Evolutionary conservation across 2,113 vertebrate genomes (phyloP), one percentile per base, ranked within the genome.

Genomic region (Pan paniscus): DNA sequence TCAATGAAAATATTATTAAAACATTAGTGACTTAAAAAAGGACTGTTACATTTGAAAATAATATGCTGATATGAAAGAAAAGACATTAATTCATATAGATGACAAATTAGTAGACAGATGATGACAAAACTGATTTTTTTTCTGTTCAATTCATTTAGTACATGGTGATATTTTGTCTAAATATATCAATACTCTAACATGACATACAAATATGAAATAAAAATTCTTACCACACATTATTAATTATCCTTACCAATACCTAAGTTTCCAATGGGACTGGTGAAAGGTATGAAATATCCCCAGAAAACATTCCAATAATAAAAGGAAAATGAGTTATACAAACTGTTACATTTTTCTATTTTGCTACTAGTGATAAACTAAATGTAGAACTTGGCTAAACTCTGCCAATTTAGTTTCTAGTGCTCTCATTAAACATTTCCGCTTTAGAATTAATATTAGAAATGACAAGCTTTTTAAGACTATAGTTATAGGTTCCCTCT

Each of bases 171-270:
- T 97, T 98, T 98, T 87, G 96, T 98, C 94, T 96, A 97, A 97
- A 97, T 98, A 95, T 92, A 98, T 98, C 98, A 98, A 89, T 57
- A 96, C 94, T 96, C 76, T 89, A 96, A 97, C 78, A 97, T 96
- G 96, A 97, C 96, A 97, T 98, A 97, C 68, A 97, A 94, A 88
- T 97, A 90, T 8, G 30, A 96, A 97, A 97, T 97, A 98, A 95
- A 93, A 88, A 80, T 75, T 70, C 48, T 96, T 84, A 59, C 48
- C 96, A 88, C 14, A 23, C 11, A 12, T 92, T 52, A 96, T 98
- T 98, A 97, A 98, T 98, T 96, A 98, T 97, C 92, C 79, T 97
- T 95, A 96, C 90, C 46, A 97, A 98, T 94, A 94, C 98, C 55
- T 94, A 89, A 52, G 13, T 98, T 96, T 98, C 76, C 0, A 0